Evolutionary conservation across 2,797 vertebrate genomes (phyloP).

Genomic region (Chaetodon trifasciatus): DNA sequence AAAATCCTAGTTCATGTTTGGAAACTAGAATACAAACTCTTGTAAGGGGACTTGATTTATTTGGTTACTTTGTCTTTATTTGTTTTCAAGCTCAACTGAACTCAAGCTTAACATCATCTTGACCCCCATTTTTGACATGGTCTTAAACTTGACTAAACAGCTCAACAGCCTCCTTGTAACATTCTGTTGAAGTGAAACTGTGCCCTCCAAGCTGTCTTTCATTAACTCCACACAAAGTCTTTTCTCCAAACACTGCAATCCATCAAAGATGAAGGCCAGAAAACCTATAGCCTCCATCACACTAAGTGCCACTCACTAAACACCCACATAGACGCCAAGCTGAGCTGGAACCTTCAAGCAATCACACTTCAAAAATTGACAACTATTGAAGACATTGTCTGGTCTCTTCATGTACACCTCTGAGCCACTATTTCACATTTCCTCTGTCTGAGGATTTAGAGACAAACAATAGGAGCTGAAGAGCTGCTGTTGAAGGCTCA

Average conservation of each 20-base stretch:
- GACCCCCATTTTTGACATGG: neutral
- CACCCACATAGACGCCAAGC: slow-evolving; percentile 1
- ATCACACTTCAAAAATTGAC: slow-evolving; percentile 39
- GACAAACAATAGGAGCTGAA: slow-evolving; percentile 22
- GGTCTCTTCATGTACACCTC: slow-evolving; percentile 32
- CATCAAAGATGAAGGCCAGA: neutral
- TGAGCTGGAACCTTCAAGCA: slow-evolving; percentile 28
- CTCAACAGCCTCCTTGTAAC: neutral
- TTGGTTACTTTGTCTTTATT: too few relatives aligned
- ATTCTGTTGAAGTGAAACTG: neutral
- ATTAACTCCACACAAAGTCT: neutral
- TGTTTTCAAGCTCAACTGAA: neutral
- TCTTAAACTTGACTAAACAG: too few relatives aligned
- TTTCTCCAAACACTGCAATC: neutral
- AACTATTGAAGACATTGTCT: slow-evolving; percentile 25
- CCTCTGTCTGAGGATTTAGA: slow-evolving; percentile 6
- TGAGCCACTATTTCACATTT: slow-evolving; percentile 28
- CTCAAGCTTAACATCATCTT: neutral
- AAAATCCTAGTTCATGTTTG: neutral
- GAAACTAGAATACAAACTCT: neutral
- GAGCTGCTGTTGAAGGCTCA: neutral
- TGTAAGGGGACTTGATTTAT: neutral
- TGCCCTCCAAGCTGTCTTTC: neutral
- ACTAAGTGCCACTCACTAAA: slow-evolving; percentile 1
- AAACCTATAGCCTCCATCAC: slow-evolving; percentile 8